Conservation (phyloP, 2,797 vertebrate genomes). For the Brachyalestes nurse region DNA sequence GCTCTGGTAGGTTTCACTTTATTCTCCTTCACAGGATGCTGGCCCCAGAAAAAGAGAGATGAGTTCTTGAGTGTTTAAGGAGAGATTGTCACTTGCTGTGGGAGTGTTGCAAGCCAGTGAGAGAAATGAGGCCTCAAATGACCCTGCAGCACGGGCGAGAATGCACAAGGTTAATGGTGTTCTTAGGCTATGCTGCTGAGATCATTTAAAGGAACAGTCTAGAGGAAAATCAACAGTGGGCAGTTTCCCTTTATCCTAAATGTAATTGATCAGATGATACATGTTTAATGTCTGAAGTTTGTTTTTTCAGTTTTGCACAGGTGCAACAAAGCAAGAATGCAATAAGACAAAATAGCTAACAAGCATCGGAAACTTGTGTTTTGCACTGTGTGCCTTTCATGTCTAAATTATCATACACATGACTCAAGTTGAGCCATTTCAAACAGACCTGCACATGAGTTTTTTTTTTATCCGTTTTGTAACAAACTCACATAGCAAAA, state of each 20-base stretch:
- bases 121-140: slow-evolving; percentile 11
- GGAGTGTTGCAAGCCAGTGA: background rate
- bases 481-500: no score
- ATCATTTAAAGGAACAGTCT: background rate
- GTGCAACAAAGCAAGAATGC: background rate
- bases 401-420: background rate
- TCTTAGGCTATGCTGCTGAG: background rate
- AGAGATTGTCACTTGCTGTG: slow-evolving; percentile 20
- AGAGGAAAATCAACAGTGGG: background rate
- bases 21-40: slow-evolving; percentile 29
- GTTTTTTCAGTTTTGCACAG: background rate
- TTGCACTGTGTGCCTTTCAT: background rate
- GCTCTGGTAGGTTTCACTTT: slow-evolving; percentile 37
- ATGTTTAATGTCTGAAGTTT: background rate
- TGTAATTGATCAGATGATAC: background rate
- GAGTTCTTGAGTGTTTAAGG: slow-evolving; percentile 41
- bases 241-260: background rate
- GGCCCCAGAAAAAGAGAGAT: slow-evolving; percentile 22
- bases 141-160: slow-evolving; percentile 12
- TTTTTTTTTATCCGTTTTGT: background rate
- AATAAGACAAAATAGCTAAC: background rate
- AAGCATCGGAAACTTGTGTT: background rate
- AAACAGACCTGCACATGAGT: background rate
- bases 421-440: background rate
- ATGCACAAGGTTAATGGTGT: slow-evolving; percentile 16